phyloP scores from a whole-genome alignment of 2,888 invertebrate species.

The Zygogramma bicolorata region DNA sequence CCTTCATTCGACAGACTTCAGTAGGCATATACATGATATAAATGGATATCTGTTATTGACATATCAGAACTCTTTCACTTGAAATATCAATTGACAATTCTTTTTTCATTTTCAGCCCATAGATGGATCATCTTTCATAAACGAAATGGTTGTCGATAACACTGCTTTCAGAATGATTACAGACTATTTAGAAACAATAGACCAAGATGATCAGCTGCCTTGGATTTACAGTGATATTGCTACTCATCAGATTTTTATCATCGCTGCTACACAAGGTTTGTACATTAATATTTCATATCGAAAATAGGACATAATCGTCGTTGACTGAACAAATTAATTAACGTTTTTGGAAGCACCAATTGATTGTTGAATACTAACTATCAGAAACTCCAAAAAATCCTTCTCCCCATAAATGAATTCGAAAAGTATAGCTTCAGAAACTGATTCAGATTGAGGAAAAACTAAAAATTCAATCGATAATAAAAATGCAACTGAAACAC shows the following conservation, averaged over 20 bases:
- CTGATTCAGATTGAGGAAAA: no score
- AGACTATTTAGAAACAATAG: conserved; percentile 17
- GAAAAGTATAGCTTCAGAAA: no score
- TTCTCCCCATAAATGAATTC: no score
- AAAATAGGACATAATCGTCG: not conserved
- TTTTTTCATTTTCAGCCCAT: conserved; percentile 13
- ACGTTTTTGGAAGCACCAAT: no score
- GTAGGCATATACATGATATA: no score
- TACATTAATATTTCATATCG: not conserved
- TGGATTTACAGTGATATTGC: conserved; percentile 26
- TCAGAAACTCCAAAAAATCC: no score
- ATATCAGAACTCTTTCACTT: no score
- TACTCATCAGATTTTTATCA: conserved; percentile 27
- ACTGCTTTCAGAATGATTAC: conserved; percentile 34
- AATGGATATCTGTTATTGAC: no score
- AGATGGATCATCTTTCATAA: conserved; percentile 4
- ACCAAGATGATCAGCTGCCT: conserved; percentile 16
- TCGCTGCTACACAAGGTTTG: conserved; percentile 36
- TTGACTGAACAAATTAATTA: not conserved
- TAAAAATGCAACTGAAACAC: no score
- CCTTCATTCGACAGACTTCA: no score
- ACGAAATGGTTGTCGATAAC: conserved; percentile 34
- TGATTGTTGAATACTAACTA: no score
- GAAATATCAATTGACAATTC: not conserved
- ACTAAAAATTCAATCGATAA: no score